phyloP scores from a whole-genome alignment of 2,797 vertebrate species.

The Catamblyrhynchus diadema region DNA sequence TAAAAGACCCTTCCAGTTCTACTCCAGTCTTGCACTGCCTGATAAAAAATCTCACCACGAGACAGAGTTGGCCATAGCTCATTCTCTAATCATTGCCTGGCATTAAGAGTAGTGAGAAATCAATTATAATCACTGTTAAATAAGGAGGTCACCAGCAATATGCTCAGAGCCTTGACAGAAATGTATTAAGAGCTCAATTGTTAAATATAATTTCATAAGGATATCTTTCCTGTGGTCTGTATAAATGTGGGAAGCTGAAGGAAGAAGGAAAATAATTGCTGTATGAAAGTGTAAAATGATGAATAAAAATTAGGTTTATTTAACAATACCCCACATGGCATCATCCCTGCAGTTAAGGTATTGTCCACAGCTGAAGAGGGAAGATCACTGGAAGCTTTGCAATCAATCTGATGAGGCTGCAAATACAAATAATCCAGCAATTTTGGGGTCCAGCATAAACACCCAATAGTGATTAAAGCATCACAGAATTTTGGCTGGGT shows the following conservation, averaged over 20 bases:
- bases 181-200: not conserved
- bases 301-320: not conserved
- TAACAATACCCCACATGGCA: not conserved
- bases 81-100: not conserved
- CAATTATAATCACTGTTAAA: constrained; percentile 38
- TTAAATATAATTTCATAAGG: not conserved
- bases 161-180: not conserved
- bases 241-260: not conserved
- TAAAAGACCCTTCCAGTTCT: not conserved
- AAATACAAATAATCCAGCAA: not conserved
- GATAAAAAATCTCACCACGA: not conserved
- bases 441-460: not conserved
- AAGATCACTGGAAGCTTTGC: not conserved
- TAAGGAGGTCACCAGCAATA: not conserved
- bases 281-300: not conserved
- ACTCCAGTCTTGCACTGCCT: not conserved
- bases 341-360: not conserved
- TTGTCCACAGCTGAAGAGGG: not conserved
- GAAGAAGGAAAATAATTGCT: not conserved
- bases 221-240: not conserved
- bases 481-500: not conserved
- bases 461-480: not conserved
- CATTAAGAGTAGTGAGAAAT: constrained; percentile 27
- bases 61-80: not conserved
- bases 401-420: not conserved